A percentile compares a stretch with the other conserved stretches of the same genome.
These are phyloP conservation scores for Drosophila ironensis DNA, from an alignment of 1,140 invertebrate genomes.

Conservation along the genomic window DNA sequence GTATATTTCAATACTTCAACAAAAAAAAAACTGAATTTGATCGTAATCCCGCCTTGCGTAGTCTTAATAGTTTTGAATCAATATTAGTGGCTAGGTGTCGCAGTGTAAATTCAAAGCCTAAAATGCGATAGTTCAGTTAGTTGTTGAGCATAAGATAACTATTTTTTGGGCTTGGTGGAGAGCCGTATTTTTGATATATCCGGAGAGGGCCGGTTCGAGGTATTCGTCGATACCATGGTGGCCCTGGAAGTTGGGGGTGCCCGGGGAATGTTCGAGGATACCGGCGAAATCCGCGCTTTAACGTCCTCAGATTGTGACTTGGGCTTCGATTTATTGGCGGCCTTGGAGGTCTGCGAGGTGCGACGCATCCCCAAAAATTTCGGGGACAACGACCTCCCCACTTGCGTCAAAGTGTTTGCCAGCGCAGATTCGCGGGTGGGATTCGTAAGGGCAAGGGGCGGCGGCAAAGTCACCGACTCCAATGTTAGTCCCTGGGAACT, in stretches of 20 bases:
- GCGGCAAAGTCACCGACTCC: background rate
- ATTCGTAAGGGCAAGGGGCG: background rate
- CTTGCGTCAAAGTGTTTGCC: background rate
- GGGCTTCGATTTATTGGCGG: background rate
- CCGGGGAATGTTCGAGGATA: background rate
- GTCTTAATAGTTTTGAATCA: too few relatives aligned
- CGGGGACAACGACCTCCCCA: background rate
- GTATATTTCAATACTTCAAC: too few relatives aligned
- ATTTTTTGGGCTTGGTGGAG: conserved; percentile 26
- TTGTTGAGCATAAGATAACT: too few relatives aligned
- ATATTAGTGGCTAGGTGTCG: too few relatives aligned
- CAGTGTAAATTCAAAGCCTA: too few relatives aligned
- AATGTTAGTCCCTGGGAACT: conserved; percentile 50
- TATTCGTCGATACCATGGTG: conserved; percentile 8
- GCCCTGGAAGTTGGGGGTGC: conserved; percentile 19
- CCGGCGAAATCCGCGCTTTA: background rate
- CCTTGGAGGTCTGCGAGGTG: background rate
- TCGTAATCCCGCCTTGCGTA: too few relatives aligned
- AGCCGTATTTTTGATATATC: conserved; percentile 25
- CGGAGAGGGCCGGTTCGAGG: background rate
- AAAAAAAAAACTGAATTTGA: too few relatives aligned
- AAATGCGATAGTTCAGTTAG: too few relatives aligned
- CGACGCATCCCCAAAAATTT: background rate
- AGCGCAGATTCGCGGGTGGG: background rate
- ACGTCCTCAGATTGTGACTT: background rate